Evolutionary conservation across 2,113 vertebrate genomes (phyloP).

Genomic region (Centropus bengalensis): DNA sequence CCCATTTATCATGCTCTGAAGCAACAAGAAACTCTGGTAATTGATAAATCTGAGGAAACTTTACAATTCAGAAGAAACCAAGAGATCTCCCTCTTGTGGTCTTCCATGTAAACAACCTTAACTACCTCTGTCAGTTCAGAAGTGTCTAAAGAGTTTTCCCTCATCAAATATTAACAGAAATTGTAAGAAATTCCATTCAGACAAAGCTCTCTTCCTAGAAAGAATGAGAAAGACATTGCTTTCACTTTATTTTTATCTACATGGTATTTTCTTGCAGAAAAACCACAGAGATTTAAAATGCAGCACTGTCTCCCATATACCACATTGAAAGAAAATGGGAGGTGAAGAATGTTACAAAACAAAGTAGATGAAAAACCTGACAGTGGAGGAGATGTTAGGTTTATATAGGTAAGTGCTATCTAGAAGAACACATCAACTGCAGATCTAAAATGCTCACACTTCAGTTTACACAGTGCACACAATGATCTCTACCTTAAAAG

Average conservation of each 20-base stretch:
- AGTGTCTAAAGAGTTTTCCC: not conserved
- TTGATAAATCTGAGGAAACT: not conserved
- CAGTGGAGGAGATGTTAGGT: conserved; percentile 29
- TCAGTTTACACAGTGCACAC: conserved; percentile 72
- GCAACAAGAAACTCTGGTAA: not conserved
- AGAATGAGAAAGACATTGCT: conserved; percentile 72
- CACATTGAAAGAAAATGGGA: conserved; percentile 50
- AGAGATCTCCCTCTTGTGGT: conserved; percentile 58
- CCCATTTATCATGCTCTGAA: not conserved
- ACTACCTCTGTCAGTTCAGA: not conserved
- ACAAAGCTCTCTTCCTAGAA: conserved; percentile 49
- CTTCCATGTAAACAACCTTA: conserved; percentile 10
- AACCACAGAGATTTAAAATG: conserved; percentile 70
- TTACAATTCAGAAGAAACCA: not conserved
- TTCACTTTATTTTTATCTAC: conserved; percentile 78
- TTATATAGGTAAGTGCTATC: conserved; percentile 69
- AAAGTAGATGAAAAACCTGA: conserved; percentile 74
- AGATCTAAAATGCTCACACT: conserved; percentile 62
- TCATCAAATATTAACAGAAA: conserved; percentile 41
- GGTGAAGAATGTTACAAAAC: conserved; percentile 64
- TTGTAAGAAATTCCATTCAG: not conserved
- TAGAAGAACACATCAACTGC: conserved; percentile 68
- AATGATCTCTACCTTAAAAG: conserved; percentile 69
- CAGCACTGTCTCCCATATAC: conserved; percentile 64
- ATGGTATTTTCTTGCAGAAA: conserved; percentile 74